These are phyloP conservation scores for Ifrita kowaldi DNA, from an alignment of 2,113 vertebrate species.

Conservation along the genomic window DNA sequence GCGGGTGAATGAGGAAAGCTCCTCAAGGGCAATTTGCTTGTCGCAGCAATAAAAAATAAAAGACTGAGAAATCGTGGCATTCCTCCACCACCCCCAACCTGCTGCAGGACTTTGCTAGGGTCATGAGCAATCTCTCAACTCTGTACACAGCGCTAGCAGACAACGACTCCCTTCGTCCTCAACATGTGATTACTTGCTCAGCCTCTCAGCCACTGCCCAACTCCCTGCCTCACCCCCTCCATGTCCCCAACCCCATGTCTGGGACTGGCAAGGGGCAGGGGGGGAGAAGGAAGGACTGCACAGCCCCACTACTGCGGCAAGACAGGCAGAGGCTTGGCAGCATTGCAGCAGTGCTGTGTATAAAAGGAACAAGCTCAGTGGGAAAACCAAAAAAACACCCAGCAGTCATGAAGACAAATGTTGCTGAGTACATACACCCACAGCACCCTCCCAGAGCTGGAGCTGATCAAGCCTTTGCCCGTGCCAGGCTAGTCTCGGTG, in stretches of 20 bases:
- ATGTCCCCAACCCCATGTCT: neutral
- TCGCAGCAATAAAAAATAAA: accelerated
- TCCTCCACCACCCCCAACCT: neutral
- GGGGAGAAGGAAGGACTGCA: neutral
- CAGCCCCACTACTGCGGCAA: neutral
- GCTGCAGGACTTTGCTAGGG: neutral
- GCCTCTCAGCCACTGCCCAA: neutral
- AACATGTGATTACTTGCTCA: neutral
- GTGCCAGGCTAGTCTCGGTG: accelerated
- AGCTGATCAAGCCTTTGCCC: neutral
- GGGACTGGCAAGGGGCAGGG: neutral
- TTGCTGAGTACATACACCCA: neutral
- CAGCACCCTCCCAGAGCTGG: neutral
- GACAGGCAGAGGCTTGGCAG: neutral
- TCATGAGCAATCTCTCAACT: slow-evolving; percentile 5
- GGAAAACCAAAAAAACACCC: neutral
- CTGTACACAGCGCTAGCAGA: slow-evolving; percentile 1
- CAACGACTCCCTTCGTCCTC: neutral
- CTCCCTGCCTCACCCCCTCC: neutral
- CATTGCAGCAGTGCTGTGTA: neutral
- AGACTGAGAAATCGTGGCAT: neutral
- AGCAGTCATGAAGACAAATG: neutral
- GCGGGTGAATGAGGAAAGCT: neutral
- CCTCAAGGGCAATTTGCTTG: neutral
- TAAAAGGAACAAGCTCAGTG: neutral